These are phyloP conservation scores for Threskiornis aethiopicus DNA, from an alignment of 2,797 vertebrate genomes.

Conservation along the genomic window DNA sequence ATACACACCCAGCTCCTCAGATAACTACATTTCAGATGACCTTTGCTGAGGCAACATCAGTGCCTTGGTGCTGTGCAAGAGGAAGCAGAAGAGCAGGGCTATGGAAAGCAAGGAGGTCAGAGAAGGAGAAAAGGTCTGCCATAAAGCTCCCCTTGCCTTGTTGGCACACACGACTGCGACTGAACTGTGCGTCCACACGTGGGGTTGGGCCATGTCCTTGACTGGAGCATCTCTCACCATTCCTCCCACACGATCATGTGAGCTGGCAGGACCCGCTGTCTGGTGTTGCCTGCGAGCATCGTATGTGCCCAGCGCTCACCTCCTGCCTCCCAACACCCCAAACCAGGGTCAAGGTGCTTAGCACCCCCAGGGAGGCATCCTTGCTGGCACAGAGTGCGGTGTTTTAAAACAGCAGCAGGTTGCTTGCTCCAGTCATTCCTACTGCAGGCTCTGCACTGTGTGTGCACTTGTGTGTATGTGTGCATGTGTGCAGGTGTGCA, in stretches of 20 bases:
- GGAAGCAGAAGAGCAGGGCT: not conserved
- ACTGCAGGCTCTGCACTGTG: not conserved
- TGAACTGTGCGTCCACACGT: rapidly evolving
- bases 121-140: not conserved
- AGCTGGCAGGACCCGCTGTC: not conserved
- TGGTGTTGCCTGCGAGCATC: not conserved
- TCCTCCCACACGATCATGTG: rapidly evolving
- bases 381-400: rapidly evolving
- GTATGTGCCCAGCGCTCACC: rapidly evolving
- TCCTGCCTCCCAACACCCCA: not conserved
- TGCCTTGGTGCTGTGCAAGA: rapidly evolving
- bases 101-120: not conserved
- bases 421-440: not conserved
- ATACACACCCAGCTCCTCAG: not conserved
- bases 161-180: rapidly evolving
- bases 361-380: not conserved
- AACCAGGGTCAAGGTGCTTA: not conserved
- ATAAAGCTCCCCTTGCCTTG: not conserved
- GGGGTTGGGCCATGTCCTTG: not conserved
- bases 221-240: not conserved
- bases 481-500: not conserved
- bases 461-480: not conserved
- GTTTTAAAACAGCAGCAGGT: not conserved
- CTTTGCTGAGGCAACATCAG: not conserved
- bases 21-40: rapidly evolving